phyloP scores from a whole-genome alignment of 92 coral and sea anemone species.

The Plumapathes pennacea region DNA sequence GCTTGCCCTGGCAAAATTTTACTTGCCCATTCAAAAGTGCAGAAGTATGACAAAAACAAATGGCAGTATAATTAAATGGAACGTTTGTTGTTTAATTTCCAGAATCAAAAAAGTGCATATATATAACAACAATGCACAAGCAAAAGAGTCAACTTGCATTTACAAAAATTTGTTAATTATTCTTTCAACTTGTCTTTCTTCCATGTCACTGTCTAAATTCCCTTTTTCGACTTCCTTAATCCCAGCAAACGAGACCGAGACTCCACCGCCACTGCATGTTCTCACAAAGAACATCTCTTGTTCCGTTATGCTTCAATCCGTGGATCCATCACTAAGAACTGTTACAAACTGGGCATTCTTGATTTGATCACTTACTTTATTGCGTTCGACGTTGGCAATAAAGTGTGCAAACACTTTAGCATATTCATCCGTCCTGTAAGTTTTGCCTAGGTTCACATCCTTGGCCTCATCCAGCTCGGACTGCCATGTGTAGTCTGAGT shows the following conservation, averaged over 20 bases:
- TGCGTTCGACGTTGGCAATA: conserved; percentile 12
- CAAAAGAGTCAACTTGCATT: too few relatives aligned
- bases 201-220: too few relatives aligned
- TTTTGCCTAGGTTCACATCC: conserved; percentile 7
- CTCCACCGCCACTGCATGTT: neutral
- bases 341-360: neutral
- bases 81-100: too few relatives aligned
- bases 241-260: conserved; percentile 10
- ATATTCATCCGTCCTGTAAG: conserved; percentile 12
- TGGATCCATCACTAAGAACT: conserved; percentile 15
- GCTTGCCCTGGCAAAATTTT: too few relatives aligned
- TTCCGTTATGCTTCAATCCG: conserved; percentile 8
- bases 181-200: too few relatives aligned
- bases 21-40: too few relatives aligned
- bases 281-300: conserved; percentile 19
- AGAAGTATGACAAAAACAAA: too few relatives aligned
- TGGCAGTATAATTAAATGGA: too few relatives aligned
- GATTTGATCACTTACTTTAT: neutral
- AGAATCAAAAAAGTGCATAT: too few relatives aligned
- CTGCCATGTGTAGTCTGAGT: conserved; percentile 23
- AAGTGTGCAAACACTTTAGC: conserved; percentile 18
- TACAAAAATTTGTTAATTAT: too few relatives aligned
- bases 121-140: too few relatives aligned
- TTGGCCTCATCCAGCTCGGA: conserved; percentile 20
- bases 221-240: conserved; percentile 18